These are phyloP conservation scores for Monarcha castaneiventris DNA, from an alignment of 2,113 vertebrate species.

Conservation along the genomic window DNA sequence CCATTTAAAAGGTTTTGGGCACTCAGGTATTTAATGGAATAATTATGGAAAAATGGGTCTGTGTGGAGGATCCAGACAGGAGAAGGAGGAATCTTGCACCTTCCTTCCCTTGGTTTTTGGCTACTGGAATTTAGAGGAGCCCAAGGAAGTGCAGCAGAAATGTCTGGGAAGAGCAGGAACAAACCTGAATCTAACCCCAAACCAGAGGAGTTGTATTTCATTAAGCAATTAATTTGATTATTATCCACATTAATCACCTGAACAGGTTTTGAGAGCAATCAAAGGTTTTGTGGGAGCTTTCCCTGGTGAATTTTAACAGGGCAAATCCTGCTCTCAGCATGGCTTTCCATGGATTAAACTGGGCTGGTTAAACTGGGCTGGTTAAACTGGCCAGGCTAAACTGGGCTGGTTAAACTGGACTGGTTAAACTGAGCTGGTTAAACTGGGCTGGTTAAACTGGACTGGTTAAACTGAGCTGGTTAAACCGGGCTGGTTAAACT, in stretches of 20 bases:
- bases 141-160: not conserved
- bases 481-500: not conserved
- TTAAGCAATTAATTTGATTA: not conserved
- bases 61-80: not conserved
- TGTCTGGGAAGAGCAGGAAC: not conserved
- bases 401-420: not conserved
- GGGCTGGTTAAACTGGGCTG: not conserved
- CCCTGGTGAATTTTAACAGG: rapidly evolving
- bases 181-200: not conserved
- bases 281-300: not conserved
- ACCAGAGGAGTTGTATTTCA: not conserved
- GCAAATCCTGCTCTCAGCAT: not conserved
- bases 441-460: not conserved
- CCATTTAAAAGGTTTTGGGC: not conserved
- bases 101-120: not conserved
- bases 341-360: not conserved
- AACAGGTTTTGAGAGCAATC: not conserved
- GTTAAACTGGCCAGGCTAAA: not conserved
- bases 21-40: not conserved
- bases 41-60: not conserved
- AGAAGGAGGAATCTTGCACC: not conserved
- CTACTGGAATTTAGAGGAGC: not conserved
- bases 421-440: not conserved
- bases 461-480: not conserved
- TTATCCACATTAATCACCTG: not conserved